These are phyloP conservation scores for Saxicola maurus DNA, from an alignment of 2,797 vertebrate species.

Conservation along the genomic window DNA sequence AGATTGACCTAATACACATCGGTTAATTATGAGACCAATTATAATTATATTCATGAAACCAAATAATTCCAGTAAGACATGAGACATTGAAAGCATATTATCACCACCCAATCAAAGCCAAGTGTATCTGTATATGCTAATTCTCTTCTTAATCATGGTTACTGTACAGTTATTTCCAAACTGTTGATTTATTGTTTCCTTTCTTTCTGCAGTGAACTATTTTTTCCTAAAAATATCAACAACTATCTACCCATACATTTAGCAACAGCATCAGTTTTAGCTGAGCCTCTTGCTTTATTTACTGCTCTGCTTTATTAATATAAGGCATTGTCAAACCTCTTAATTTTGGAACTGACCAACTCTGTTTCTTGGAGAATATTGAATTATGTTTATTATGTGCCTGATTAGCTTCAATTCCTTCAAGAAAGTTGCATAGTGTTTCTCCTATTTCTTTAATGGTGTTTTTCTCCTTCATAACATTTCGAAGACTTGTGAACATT, in stretches of 20 bases:
- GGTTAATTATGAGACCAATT: neutral
- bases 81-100: neutral
- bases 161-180: neutral
- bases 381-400: neutral
- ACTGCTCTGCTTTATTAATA: neutral
- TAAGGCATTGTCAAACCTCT: neutral
- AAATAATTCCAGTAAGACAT: neutral
- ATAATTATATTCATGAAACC: neutral
- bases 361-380: neutral
- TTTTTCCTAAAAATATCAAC: neutral
- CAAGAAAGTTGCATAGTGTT: neutral
- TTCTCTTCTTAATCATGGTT: neutral
- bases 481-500: neutral
- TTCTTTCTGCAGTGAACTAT: neutral
- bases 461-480: neutral
- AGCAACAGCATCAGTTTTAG: neutral
- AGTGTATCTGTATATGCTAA: neutral
- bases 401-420: neutral
- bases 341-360: neutral
- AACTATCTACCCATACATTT: neutral
- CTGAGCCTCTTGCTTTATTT: neutral
- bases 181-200: neutral
- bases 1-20: neutral
- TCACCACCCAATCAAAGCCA: neutral
- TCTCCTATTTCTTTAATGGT: neutral